phyloP scores from a whole-genome alignment of 1,140 invertebrate genomes.

The Lerema accius region DNA sequence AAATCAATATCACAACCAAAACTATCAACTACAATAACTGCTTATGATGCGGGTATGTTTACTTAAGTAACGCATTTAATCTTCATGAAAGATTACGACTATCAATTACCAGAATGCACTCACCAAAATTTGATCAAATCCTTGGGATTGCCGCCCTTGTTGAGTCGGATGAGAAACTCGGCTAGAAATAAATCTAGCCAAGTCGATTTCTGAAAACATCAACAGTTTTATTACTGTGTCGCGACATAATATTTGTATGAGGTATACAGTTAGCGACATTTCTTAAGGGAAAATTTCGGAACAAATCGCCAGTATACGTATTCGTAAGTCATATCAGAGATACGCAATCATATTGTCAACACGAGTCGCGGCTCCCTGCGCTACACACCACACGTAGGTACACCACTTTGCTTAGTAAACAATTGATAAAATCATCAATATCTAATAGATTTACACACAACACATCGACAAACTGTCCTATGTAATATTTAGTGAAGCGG shows the following conservation, averaged over 20 bases:
- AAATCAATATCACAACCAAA: too few relatives aligned
- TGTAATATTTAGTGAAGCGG: too few relatives aligned
- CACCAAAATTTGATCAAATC: slow-evolving; percentile 85
- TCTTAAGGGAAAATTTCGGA: not conserved
- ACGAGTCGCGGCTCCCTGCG: too few relatives aligned
- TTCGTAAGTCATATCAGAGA: not conserved
- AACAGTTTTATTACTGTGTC: slow-evolving; percentile 1
- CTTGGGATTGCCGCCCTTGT: slow-evolving; percentile 83
- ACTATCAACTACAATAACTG: too few relatives aligned
- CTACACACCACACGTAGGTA: not conserved
- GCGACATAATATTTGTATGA: not conserved
- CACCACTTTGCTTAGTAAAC: not conserved
- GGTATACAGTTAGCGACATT: too few relatives aligned
- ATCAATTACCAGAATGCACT: slow-evolving; percentile 39
- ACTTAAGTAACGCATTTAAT: too few relatives aligned
- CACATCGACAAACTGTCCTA: too few relatives aligned
- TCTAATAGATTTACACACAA: not conserved
- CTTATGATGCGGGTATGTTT: too few relatives aligned
- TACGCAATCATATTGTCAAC: not conserved
- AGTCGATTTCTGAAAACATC: slow-evolving; percentile 84
- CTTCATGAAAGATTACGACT: too few relatives aligned
- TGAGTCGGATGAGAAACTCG: slow-evolving; percentile 84
- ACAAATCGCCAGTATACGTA: not conserved
- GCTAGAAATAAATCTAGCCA: slow-evolving; percentile 87
- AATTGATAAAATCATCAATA: not conserved